These are phyloP conservation scores for Papilio polytes DNA, from an alignment of 1,140 invertebrate species.

Conservation along the genomic window DNA sequence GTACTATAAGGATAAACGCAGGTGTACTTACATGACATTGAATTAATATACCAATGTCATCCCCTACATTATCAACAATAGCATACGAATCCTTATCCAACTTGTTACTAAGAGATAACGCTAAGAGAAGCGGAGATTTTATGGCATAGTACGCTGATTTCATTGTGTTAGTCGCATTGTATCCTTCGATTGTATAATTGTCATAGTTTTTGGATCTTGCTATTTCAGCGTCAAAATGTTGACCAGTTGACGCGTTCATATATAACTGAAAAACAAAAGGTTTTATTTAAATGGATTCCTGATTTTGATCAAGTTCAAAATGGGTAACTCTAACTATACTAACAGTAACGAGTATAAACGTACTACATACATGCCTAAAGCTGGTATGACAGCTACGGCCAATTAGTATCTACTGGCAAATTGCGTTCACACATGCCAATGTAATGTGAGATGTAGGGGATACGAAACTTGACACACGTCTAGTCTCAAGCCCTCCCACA, in stretches of 20 bases:
- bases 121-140: slow-evolving; percentile 15
- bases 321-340: too few relatives aligned
- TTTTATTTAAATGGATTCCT: background rate
- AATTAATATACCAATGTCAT: slow-evolving; percentile 26
- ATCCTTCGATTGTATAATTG: background rate
- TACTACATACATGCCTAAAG: too few relatives aligned
- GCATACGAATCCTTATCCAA: background rate
- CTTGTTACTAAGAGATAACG: slow-evolving; percentile 9
- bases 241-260: slow-evolving; percentile 9
- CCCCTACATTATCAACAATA: background rate
- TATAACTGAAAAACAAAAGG: slow-evolving; percentile 21
- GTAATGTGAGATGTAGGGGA: too few relatives aligned
- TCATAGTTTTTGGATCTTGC: slow-evolving; percentile 28
- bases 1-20: too few relatives aligned
- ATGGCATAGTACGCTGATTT: slow-evolving; percentile 25
- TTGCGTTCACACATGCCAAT: too few relatives aligned
- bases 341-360: too few relatives aligned
- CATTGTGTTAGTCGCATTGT: background rate
- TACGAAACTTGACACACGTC: too few relatives aligned
- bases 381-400: too few relatives aligned
- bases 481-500: too few relatives aligned
- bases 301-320: too few relatives aligned
- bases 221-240: slow-evolving; percentile 8
- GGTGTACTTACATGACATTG: slow-evolving; percentile 26
- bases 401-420: too few relatives aligned